phyloP scores from a whole-genome alignment of 2,888 invertebrate genomes.

The Allacma fusca region DNA sequence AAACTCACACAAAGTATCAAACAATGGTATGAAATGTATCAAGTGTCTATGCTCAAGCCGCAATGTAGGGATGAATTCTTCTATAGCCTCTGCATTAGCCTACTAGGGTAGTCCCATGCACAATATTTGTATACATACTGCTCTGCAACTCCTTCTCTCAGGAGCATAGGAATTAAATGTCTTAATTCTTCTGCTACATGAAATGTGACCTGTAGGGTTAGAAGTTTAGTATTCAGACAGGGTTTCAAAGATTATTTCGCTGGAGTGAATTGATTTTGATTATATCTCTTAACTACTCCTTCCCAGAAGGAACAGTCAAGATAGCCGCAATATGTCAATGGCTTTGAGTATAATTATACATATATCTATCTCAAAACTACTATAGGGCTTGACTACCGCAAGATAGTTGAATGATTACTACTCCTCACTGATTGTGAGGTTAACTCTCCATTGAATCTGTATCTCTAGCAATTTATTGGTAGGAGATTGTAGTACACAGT shows the following conservation, averaged over 20 bases:
- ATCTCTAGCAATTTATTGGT: no score
- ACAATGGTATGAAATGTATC: neutral
- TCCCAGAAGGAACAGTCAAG: neutral
- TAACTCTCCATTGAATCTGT: no score
- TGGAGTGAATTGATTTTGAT: constrained; percentile 8
- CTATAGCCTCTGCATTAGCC: neutral
- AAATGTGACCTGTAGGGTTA: neutral
- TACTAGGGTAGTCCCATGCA: neutral
- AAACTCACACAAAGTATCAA: constrained; percentile 1
- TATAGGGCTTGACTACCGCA: no score
- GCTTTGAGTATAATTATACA: no score
- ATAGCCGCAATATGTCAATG: neutral
- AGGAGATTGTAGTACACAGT: no score
- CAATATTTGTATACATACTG: neutral
- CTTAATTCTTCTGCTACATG: neutral
- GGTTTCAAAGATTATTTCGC: neutral
- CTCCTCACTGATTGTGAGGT: no score
- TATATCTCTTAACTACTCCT: no score
- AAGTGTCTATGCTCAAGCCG: neutral
- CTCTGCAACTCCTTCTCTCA: neutral
- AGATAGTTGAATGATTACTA: no score
- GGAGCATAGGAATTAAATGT: neutral
- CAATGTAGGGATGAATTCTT: no score
- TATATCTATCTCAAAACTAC: no score
- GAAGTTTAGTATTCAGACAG: neutral